Conservation (phyloP, 2,888 invertebrate genomes). For the Nymphalis c-album region DNA sequence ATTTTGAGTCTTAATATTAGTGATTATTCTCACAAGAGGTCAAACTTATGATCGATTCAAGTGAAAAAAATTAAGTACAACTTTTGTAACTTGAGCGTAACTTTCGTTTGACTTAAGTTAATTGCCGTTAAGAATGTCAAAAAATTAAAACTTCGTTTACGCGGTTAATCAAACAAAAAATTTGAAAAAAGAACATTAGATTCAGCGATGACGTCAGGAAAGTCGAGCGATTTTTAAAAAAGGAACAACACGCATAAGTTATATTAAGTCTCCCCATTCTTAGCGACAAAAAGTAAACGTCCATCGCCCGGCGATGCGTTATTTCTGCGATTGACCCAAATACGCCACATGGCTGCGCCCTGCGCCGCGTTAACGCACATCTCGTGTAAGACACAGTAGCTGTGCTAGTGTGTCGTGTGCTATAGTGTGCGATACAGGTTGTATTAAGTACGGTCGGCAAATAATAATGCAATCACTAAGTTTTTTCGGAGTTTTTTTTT, state of each 20-base stretch:
- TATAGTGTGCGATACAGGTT: constrained; percentile 50
- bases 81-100: constrained; percentile 11
- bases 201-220: constrained; percentile 14
- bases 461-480: constrained; percentile 2
- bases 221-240: constrained; percentile 2
- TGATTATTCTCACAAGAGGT: constrained; percentile 39
- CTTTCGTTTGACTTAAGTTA: constrained; percentile 19
- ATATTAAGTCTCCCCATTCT: constrained; percentile 27
- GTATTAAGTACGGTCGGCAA: constrained; percentile 51
- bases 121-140: constrained; percentile 10
- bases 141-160: background rate
- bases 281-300: constrained; percentile 42
- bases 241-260: constrained; percentile 3
- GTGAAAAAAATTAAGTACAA: constrained; percentile 34
- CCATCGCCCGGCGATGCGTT: constrained; percentile 51
- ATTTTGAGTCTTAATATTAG: constrained; percentile 47
- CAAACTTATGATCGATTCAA: constrained; percentile 36
- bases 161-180: background rate
- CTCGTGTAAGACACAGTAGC: constrained; percentile 31
- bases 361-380: constrained; percentile 61
- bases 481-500: no score
- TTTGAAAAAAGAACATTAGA: background rate
- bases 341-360: constrained; percentile 66
- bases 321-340: constrained; percentile 77
- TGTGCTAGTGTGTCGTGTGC: constrained; percentile 27